phyloP scores from a whole-genome alignment of 2,113 vertebrate species.

The Pampusana beccarii region DNA sequence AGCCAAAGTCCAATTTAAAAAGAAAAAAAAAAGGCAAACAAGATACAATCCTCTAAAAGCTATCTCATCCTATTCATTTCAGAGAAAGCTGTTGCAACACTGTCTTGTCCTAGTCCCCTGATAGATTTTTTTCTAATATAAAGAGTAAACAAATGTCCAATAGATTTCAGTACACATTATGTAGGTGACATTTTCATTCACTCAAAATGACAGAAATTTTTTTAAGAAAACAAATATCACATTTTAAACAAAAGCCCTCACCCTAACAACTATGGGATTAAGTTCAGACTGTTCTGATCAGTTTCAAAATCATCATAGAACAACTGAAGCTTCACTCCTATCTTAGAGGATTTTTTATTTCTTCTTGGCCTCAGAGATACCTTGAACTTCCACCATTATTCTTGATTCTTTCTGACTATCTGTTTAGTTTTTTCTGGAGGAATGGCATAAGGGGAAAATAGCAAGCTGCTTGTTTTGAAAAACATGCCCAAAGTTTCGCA shows the following conservation, averaged over 20 bases:
- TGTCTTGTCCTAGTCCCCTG: not conserved
- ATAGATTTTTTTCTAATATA: not conserved
- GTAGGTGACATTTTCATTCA: not conserved
- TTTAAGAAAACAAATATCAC: not conserved
- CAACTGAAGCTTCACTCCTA: not conserved
- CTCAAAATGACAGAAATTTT: not conserved
- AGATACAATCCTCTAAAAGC: not conserved
- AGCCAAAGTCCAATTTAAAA: not conserved
- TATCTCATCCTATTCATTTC: not conserved
- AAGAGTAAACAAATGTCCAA: not conserved
- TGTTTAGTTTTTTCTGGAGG: not conserved
- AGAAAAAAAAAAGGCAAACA: not conserved
- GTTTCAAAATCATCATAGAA: not conserved
- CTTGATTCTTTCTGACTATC: not conserved
- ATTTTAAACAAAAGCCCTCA: not conserved
- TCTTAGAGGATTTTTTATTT: not conserved
- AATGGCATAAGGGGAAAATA: rapidly evolving
- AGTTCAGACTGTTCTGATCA: not conserved
- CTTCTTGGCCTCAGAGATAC: not conserved
- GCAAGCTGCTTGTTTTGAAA: not conserved
- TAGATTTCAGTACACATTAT: not conserved
- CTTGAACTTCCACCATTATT: not conserved
- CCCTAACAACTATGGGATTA: not conserved
- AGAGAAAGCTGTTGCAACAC: not conserved
- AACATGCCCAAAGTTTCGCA: not conserved